A percentile compares a stretch with the other conserved stretches of the same genome.
These are phyloP conservation scores for Psophia crepitans DNA, from an alignment of 2,113 vertebrate species.

Conservation along the genomic window DNA sequence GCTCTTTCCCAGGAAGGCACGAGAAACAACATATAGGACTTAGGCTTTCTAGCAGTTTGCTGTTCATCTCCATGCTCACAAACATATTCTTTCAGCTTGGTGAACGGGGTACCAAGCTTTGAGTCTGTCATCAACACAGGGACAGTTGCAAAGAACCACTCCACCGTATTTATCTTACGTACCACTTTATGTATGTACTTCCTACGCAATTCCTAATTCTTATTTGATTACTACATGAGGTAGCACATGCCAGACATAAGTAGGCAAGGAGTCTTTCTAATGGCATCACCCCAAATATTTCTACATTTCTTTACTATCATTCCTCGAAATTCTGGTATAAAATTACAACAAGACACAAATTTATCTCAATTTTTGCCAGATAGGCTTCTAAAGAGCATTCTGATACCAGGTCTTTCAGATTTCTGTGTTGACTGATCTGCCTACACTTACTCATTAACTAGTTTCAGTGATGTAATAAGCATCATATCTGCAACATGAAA, in stretches of 20 bases:
- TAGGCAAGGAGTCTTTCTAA: background rate
- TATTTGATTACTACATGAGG: background rate
- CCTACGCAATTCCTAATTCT: background rate
- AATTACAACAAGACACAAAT: background rate
- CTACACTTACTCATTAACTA: background rate
- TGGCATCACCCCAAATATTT: background rate
- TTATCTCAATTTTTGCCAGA: background rate
- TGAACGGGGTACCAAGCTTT: background rate
- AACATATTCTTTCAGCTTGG: background rate
- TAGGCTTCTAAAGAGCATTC: background rate
- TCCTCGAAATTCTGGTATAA: background rate
- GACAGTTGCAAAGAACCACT: background rate
- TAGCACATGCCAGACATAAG: accelerated
- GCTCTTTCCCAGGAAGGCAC: background rate
- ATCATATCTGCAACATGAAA: background rate
- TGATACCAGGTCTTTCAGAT: background rate
- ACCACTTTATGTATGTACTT: background rate
- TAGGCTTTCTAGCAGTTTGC: background rate
- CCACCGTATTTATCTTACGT: background rate
- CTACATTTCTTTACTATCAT: background rate
- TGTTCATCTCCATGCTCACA: background rate
- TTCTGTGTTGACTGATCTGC: background rate
- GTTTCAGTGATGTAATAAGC: background rate
- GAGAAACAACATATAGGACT: background rate
- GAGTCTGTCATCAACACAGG: background rate